A percentile compares a stretch with the other conserved stretches of the same genome.
These are phyloP conservation scores for Oncorhynchus tshawytscha DNA, from an alignment of 2,113 vertebrate genomes.

Conservation along the genomic window DNA sequence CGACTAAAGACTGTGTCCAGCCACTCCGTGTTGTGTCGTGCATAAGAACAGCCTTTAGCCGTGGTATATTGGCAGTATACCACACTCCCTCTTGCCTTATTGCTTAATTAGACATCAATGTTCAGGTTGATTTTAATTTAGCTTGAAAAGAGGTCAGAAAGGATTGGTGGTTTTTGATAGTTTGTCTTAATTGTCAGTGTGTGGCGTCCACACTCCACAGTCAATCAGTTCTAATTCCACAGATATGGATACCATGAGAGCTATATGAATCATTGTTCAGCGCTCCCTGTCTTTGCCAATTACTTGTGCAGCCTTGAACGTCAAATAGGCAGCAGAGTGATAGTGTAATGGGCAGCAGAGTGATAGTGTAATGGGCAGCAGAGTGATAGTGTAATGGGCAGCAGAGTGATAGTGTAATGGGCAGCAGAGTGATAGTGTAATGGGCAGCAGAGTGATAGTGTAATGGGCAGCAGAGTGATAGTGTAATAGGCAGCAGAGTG, in stretches of 20 bases:
- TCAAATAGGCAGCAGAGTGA: neutral
- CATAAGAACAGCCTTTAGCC: no score
- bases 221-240: neutral
- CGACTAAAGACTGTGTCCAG: no score
- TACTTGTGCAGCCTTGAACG: neutral
- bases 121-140: neutral
- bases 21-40: no score
- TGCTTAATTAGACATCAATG: neutral
- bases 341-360: neutral
- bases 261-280: neutral
- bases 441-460: neutral
- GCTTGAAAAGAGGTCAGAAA: slow-evolving; percentile 13
- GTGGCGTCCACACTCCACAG: neutral
- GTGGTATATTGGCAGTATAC: no score
- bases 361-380: neutral
- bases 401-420: neutral
- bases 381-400: neutral
- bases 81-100: no score
- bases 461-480: neutral
- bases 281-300: neutral
- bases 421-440: no score
- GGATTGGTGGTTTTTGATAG: neutral
- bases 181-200: neutral
- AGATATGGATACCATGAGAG: neutral
- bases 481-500: neutral